Evolutionary conservation across 2,113 vertebrate genomes (phyloP), one percentile per base, ranked within the genome.

Genomic region (Chloropsis hardwickii): DNA sequence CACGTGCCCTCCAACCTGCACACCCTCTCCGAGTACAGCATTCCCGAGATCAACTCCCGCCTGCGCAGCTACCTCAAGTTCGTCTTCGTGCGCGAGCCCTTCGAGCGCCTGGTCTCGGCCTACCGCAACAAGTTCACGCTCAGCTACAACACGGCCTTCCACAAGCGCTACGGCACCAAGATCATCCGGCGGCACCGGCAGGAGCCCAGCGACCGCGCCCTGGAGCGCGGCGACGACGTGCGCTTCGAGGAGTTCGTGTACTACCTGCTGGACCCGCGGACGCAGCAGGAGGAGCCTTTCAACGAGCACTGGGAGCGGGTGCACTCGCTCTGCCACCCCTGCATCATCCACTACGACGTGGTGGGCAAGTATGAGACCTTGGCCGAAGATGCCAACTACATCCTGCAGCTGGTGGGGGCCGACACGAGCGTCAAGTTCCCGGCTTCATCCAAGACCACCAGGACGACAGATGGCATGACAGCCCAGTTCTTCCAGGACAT

Each of bases 361-460:
- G 98, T 99, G 94, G 99, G 99, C 61, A 99, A 99, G 94, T 99
- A 99, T 2, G 99, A 99, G 98, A 99, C 99, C n/a, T 97, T 99
- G 97, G 98, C 98, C 0, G 97, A 99, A 85, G 99, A 99, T 21
- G 99, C 99, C 50, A 96, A 96, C 91, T 99, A 99, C 58, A 98
- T 99, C 95, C 98, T 99, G 58, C 98, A 98, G 96, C 97, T 99
- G 61, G 98, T 98, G 7, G 98, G 98, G 6, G 98, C 97, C 0
- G 97, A 98, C 6, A 76, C 98, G 17, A 98, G 95, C 56, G 90
- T 99, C 90, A 98, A 97, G 33, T 98, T 98, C 82, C 99, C 99
- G 0, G 79, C 98, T 50, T 98, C 98, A 0, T 97, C 98, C 86
- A 98, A 98, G 96, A 98, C 98, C 72, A 97, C 98, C 53, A 96